Base-by-base conservation (phyloP, 2,888 invertebrate species). In the Azorinus chamasolen region DNA sequence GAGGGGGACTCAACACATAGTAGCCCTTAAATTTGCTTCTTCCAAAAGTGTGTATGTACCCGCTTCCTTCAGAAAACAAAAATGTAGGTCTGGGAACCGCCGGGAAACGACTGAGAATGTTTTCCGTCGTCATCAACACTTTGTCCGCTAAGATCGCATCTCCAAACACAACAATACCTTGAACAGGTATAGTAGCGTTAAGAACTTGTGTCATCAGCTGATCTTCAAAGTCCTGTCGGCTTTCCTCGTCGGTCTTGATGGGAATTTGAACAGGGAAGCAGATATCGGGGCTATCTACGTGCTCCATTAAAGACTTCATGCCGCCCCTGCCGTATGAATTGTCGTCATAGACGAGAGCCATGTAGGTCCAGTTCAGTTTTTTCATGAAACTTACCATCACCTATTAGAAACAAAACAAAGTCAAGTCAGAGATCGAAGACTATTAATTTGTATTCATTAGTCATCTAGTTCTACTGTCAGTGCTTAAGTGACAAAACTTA, bases 271-370 rank as follows among this genome's bases (percentile, higher is more conserved):
- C 66, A 3, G 74, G 71, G 22, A 81, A 51, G 37, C 81, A 81
- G 43, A 78, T 39, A 18, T 78, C 74, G 3, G 39, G 32, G 4
- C 37, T 27, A 18, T 54, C n/a, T 6, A 59, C 62, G 16, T 27
- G 24, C 8, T 53, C 20, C 5, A 59, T 27, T 16, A 81, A 43
- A 1, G 48, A 59, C 1, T 41, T 45, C 16, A 27, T 54, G 3
- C 74, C 74, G n/a, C 68, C 77, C 0, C 46, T 27, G 1, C 81
- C 81, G 51, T 81, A 81, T 8, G 74, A 10, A 58, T 81, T 69
- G 25, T 81, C 64, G 18, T 68, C 68, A 39, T 81, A 75, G 20
- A 81, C 18, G 2, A 78, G 48, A 6, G 74, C 74, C 53, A 81
- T 59, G 46, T 77, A 77, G 2, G 77, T 81, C 71, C 68, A 78